A percentile compares a stretch with the other conserved stretches of the same genome.
phyloP scores from a whole-genome alignment of 2,888 invertebrate genomes.

The Agrotis ipsilon region DNA sequence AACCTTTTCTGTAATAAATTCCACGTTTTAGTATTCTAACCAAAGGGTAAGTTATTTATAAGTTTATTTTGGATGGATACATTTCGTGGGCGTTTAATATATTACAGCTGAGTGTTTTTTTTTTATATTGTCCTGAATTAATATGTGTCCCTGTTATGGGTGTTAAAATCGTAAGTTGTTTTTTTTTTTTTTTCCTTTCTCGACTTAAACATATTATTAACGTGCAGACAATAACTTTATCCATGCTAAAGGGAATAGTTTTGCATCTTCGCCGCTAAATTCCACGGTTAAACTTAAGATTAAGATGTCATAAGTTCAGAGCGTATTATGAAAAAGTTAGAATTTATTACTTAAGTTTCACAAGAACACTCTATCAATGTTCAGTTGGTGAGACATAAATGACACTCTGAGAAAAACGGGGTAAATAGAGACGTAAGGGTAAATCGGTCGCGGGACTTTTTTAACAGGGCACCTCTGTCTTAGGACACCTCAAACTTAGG shows the following conservation, averaged over 20 bases:
- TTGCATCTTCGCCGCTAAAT: conserved; percentile 3
- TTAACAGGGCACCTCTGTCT: too few species aligned
- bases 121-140: background rate
- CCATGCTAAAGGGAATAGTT: background rate
- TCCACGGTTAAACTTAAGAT: conserved; percentile 36
- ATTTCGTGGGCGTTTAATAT: too few species aligned
- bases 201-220: background rate
- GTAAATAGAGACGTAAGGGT: too few species aligned
- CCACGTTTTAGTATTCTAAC: background rate
- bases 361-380: conserved; percentile 1
- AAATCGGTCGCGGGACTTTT: too few species aligned
- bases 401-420: background rate
- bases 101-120: background rate
- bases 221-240: background rate
- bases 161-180: background rate
- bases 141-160: background rate
- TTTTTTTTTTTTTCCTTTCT: too few species aligned
- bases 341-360: conserved; percentile 35
- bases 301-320: conserved; percentile 32
- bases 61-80: background rate
- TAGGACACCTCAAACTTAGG: too few species aligned
- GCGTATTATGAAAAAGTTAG: conserved; percentile 31
- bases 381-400: background rate
- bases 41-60: background rate
- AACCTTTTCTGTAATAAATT: background rate